These are phyloP conservation scores for Cotesia congregata DNA, from an alignment of 2,888 invertebrate genomes.

Conservation along the genomic window DNA sequence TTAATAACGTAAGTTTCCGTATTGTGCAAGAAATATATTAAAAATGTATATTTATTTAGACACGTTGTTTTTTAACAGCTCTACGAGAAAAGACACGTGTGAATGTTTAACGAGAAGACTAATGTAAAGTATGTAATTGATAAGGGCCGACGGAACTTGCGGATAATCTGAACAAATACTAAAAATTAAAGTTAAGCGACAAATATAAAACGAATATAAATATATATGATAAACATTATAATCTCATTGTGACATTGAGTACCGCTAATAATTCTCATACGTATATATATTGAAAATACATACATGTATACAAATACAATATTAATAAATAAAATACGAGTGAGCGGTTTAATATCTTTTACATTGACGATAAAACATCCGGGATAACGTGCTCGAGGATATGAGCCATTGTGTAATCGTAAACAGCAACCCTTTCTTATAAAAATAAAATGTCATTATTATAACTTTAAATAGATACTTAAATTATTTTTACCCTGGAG, in stretches of 20 bases:
- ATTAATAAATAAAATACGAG: conserved; percentile 32
- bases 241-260: conserved; percentile 56
- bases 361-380: conserved; percentile 38
- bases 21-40: background rate
- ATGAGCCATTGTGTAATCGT: conserved; percentile 24
- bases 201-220: background rate
- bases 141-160: conserved; percentile 46
- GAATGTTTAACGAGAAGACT: background rate
- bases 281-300: conserved; percentile 24
- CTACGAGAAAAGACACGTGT: conserved; percentile 2
- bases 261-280: conserved; percentile 32
- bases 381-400: conserved; percentile 16
- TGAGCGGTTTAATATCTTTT: conserved; percentile 37
- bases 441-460: background rate
- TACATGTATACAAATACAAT: background rate
- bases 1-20: background rate
- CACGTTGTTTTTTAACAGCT: background rate
- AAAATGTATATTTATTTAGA: background rate
- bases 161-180: conserved; percentile 50
- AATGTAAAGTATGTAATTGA: background rate
- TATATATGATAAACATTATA: conserved; percentile 49
- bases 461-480: background rate
- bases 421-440: conserved; percentile 15
- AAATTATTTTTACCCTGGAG: background rate
- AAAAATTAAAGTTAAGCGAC: conserved; percentile 43